These are phyloP conservation scores for Psittacula derbiana DNA, from an alignment of 2,797 vertebrate genomes.

Conservation along the genomic window DNA sequence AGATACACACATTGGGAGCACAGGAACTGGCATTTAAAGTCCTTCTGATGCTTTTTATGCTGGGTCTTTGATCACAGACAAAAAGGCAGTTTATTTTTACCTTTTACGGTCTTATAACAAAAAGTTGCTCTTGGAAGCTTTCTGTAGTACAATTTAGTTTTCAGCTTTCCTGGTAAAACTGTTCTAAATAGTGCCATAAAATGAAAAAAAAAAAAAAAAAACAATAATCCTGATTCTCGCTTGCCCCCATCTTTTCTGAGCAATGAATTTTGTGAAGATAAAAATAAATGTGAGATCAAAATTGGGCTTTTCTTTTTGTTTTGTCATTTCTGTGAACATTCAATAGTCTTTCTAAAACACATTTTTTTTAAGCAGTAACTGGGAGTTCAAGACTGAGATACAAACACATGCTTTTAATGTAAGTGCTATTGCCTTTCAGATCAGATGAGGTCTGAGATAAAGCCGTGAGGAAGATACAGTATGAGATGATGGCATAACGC, in stretches of 20 bases:
- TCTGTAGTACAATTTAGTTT: not conserved
- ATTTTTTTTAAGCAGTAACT: not conserved
- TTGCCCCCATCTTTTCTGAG: not conserved
- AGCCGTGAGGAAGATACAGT: not conserved
- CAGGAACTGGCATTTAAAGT: constrained; percentile 65
- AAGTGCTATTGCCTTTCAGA: not conserved
- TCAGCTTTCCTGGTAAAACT: not conserved
- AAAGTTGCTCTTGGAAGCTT: constrained; percentile 50
- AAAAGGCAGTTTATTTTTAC: constrained; percentile 60
- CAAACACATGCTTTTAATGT: not conserved
- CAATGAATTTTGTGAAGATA: not conserved
- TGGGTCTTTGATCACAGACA: constrained; percentile 50
- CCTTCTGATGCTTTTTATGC: constrained; percentile 58
- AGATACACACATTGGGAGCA: constrained; percentile 42
- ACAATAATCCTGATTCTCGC: not conserved
- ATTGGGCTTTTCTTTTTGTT: not conserved
- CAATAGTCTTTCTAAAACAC: not conserved
- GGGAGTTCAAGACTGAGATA: not conserved
- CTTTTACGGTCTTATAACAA: constrained; percentile 41
- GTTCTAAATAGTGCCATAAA: not conserved
- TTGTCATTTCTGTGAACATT: not conserved
- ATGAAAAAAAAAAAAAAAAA: not conserved
- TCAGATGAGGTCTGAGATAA: not conserved
- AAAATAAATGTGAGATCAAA: not conserved
- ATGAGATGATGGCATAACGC: not conserved